phyloP scores from a whole-genome alignment of 2,113 vertebrate genomes.

The Neolamprologus falcicula region DNA sequence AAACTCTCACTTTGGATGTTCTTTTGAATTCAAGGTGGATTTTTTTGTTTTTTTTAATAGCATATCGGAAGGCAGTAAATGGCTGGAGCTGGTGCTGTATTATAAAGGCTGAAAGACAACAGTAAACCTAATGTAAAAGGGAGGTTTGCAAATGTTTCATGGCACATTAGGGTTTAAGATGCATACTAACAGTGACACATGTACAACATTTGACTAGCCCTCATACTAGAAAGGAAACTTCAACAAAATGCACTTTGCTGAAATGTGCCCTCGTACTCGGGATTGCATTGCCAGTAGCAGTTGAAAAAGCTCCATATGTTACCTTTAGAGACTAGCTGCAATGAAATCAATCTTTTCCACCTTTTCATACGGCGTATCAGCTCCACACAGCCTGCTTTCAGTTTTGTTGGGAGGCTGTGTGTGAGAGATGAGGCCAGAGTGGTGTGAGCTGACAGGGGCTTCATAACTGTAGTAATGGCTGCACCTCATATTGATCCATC shows the following conservation, averaged over 20 bases:
- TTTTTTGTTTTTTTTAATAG: neutral
- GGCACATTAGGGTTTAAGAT: neutral
- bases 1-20: neutral
- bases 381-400: neutral
- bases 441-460: conserved; percentile 16
- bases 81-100: neutral
- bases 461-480: conserved; percentile 26
- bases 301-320: neutral
- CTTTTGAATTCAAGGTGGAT: neutral
- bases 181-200: neutral
- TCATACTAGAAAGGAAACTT: neutral
- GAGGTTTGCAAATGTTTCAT: neutral
- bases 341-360: neutral
- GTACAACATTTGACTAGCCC: neutral
- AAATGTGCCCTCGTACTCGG: neutral
- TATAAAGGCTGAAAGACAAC: neutral
- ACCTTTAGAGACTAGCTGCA: neutral
- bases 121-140: neutral
- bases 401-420: neutral
- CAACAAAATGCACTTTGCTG: neutral
- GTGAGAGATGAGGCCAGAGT: conserved; percentile 4
- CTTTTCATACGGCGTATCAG: neutral
- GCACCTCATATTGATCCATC: conserved; percentile 35
- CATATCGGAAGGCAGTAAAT: neutral
- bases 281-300: neutral